Base-by-base conservation (phyloP, 1,140 invertebrate genomes). In the Hydropsyche tenuis region DNA sequence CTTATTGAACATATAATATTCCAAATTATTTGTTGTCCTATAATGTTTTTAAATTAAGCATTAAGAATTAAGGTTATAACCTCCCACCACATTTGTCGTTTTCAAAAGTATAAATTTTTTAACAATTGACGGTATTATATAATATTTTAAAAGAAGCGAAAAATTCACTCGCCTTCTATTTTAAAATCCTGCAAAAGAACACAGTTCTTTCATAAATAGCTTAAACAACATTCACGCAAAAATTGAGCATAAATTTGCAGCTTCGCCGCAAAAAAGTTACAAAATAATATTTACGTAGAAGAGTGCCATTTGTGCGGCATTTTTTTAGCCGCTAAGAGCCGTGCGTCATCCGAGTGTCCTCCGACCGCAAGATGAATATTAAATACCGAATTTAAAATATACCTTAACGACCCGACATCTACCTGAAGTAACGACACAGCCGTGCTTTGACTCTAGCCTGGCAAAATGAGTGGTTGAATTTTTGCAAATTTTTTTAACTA, bases 341-440 rank as follows among this genome's bases (percentile, higher is more conserved):
- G 30, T 45, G 63, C 42, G n/a, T 65, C 63, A 43, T 60, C 56
- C 14, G 20, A 25, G 42, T 65, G 30, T 43, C 63, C 30, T 43
- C 14, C 56, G 4, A 37, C 46, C 63, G 20, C 63, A 65, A 45
- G 63, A 65, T 65, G 63, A 65, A 65, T 65, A 65, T 65, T 65
- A 65, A 65, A 65, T 65, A 65, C 30, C 30, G 30, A 42, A 65
- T 43, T 60, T 60, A 25, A 25, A 37, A 37, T 37, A 37, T 37
- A 3, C 30, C 30, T 37, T 37, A 37, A 37, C 30, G 30, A 37
- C 30, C 30, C 30, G 30, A 37, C 30, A 37, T 37, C 30, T 37
- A 37, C 30, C 30, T 37, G 18, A 20, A 51, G 18, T 51, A 51
- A 20, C 46, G 46, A 51, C 14, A 3, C 46, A 14, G 14, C 18